Conservation (phyloP, 2,113 vertebrate genomes). For the Dicentrarchus labrax region DNA sequence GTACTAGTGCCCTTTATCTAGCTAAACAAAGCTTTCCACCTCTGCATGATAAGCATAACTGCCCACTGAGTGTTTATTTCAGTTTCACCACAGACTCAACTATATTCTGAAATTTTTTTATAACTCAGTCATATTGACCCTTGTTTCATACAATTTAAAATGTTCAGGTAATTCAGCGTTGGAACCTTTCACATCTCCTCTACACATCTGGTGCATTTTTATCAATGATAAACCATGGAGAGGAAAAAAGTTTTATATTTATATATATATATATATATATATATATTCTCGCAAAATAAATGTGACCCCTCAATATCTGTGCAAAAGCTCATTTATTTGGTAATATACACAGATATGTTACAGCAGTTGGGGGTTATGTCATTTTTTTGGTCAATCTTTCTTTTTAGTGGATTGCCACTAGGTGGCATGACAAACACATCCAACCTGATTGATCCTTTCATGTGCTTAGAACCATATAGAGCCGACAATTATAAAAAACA, state of each 20-base stretch:
- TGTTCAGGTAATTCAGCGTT: neutral
- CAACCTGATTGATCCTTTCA: neutral
- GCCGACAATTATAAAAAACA: no score
- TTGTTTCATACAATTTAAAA: neutral
- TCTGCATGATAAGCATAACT: neutral
- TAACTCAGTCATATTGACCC: neutral
- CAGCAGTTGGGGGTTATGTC: neutral
- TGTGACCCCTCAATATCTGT: neutral
- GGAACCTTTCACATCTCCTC: neutral
- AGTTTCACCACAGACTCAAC: neutral
- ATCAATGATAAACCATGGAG: neutral
- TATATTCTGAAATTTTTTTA: no score
- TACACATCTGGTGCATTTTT: neutral
- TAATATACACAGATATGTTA: neutral
- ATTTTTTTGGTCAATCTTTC: neutral
- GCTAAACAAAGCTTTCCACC: neutral
- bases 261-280: neutral
- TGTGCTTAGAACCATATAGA: no score
- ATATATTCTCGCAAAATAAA: neutral
- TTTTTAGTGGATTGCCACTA: conserved; percentile 29
- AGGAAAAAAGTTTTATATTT: no score
- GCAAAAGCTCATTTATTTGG: neutral
- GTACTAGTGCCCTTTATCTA: neutral
- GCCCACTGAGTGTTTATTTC: neutral
- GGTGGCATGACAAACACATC: conserved; percentile 27